Conservation (phyloP, 1,140 invertebrate genomes). For the Gonioctena quinquepunctata region DNA sequence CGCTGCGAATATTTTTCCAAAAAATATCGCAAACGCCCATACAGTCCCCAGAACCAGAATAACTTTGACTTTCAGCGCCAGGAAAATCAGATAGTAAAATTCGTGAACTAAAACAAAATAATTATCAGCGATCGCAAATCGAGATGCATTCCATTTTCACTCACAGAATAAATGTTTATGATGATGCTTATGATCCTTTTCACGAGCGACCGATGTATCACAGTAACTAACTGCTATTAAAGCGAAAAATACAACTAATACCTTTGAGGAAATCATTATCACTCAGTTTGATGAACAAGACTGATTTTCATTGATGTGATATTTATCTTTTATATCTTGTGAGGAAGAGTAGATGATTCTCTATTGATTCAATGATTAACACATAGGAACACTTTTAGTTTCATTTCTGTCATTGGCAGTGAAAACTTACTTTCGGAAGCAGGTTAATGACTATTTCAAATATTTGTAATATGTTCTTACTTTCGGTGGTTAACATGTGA, state of each 20-base stretch:
- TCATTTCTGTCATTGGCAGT: not conserved
- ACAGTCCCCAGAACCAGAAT: conserved; percentile 47
- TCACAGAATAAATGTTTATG: not conserved
- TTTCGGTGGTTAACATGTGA: too few relatives aligned
- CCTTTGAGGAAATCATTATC: not conserved
- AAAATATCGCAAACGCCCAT: conserved; percentile 41
- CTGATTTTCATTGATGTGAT: not conserved
- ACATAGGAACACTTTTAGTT: not conserved
- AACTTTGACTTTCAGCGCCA: conserved; percentile 50
- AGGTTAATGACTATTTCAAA: not conserved
- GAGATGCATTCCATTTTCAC: not conserved
- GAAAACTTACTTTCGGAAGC: not conserved
- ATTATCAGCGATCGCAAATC: not conserved
- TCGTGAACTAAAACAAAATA: conserved; percentile 25
- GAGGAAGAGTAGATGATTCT: not conserved
- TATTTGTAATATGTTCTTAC: not conserved
- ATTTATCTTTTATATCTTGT: not conserved
- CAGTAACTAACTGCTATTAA: not conserved
- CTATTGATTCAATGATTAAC: not conserved
- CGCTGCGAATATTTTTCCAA: conserved; percentile 47
- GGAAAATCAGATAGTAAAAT: conserved; percentile 41
- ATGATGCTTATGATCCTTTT: not conserved
- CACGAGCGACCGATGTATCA: not conserved
- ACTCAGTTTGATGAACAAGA: not conserved
- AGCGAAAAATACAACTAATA: not conserved